Evolutionary conservation across 2,113 vertebrate genomes (phyloP).

Genomic region (Syngnathoides biaculeatus): DNA sequence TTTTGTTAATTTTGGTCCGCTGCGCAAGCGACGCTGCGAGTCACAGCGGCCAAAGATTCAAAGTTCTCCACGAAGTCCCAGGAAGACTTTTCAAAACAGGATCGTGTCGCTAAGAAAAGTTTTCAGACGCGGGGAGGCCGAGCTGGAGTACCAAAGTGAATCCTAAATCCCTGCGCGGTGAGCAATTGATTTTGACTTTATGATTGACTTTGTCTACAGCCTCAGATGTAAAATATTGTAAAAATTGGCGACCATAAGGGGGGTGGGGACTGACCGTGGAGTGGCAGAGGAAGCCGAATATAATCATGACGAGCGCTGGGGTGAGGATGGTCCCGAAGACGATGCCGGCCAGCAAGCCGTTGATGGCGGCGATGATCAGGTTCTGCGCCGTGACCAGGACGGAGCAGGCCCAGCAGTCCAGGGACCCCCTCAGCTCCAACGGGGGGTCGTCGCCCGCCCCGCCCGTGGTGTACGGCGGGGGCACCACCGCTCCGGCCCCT

Average conservation of each 20-base stretch:
- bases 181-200: no score
- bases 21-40: constrained; percentile 10
- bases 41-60: constrained; percentile 42
- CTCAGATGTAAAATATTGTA: no score
- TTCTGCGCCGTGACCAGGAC: constrained; percentile 87
- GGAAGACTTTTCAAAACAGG: constrained; percentile 37
- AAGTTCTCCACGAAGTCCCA: constrained; percentile 15
- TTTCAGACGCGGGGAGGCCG: no score
- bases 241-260: no score
- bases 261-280: constrained; percentile 78
- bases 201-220: no score
- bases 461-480: constrained; percentile 72
- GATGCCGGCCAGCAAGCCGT: constrained; percentile 69
- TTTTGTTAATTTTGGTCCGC: background rate
- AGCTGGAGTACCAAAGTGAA: no score
- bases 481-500: constrained; percentile 67
- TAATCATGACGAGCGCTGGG: constrained; percentile 79
- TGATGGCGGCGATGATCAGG: constrained; percentile 78
- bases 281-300: constrained; percentile 87
- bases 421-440: constrained; percentile 77
- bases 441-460: constrained; percentile 46
- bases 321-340: constrained; percentile 79
- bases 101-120: constrained; percentile 37
- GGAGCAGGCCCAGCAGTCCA: constrained; percentile 91
- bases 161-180: no score